Conservation (phyloP, 2,888 invertebrate genomes). For the Brachycybe producta region DNA sequence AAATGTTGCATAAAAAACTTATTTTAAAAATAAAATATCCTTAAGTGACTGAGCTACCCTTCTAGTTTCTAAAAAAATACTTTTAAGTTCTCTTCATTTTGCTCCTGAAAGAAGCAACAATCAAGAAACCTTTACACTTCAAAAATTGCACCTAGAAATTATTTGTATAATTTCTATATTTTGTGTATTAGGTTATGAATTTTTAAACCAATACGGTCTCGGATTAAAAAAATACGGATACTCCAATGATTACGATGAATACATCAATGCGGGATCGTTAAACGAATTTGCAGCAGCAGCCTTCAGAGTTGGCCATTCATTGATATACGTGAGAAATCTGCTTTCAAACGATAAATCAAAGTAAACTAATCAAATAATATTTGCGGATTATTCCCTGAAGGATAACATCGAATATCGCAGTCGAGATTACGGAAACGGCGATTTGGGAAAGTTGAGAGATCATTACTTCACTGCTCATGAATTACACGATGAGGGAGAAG, state of each 20-base stretch:
- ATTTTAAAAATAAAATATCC: too few species aligned
- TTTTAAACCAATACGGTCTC: conserved; percentile 29
- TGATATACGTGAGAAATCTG: conserved; percentile 18
- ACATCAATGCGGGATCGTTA: conserved; percentile 26
- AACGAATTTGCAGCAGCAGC: conserved; percentile 30
- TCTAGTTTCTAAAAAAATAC: too few species aligned
- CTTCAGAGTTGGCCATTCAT: conserved; percentile 29
- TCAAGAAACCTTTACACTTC: too few species aligned
- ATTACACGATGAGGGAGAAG: background rate
- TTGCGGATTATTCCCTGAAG: conserved; percentile 1
- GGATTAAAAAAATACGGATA: conserved; percentile 24
- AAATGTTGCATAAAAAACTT: too few species aligned
- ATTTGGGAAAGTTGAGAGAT: conserved; percentile 4
- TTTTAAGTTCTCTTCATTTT: too few species aligned
- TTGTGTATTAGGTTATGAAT: conserved; percentile 20
- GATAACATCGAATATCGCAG: conserved; percentile 11
- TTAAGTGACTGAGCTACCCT: too few species aligned
- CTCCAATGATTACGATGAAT: conserved; percentile 23
- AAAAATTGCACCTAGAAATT: background rate
- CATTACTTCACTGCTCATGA: conserved; percentile 9
- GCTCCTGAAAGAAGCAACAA: too few species aligned
- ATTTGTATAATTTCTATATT: too few species aligned
- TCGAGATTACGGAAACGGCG: background rate
- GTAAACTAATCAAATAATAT: too few species aligned
- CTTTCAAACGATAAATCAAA: background rate